A percentile compares a stretch with the other conserved stretches of the same genome.
Evolutionary conservation across 2,797 vertebrate genomes (phyloP).

Genomic region (Rhynchonycteris naso): DNA sequence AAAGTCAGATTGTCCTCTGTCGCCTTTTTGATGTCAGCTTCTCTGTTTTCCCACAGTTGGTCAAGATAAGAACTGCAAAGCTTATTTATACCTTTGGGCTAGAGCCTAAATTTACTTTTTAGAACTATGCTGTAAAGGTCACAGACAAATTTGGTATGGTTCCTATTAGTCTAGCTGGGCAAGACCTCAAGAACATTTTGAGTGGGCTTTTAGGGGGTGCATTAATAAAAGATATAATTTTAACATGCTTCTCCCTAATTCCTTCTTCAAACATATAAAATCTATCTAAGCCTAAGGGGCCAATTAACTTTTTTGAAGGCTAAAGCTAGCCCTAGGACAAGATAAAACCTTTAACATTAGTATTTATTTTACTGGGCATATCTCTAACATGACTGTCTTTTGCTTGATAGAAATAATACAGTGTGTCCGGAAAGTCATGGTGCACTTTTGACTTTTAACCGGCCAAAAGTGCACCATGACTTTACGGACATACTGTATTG

Average conservation of each 20-base stretch:
- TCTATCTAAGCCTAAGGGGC: not conserved
- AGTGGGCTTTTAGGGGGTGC: not conserved
- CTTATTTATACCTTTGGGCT: constrained; percentile 59
- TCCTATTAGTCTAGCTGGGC: not conserved
- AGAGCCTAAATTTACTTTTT: not conserved
- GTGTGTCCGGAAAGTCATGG: too few species aligned
- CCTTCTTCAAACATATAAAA: constrained; percentile 61
- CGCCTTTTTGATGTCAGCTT: constrained; percentile 37
- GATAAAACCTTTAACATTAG: constrained; percentile 29
- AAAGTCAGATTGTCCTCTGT: too few species aligned
- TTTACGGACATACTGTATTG: too few species aligned
- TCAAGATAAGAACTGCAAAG: constrained; percentile 55
- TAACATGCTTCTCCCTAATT: constrained; percentile 6
- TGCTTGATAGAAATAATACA: constrained; percentile 54
- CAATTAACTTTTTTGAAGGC: constrained; percentile 63
- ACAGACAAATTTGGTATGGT: not conserved
- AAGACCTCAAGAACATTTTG: not conserved
- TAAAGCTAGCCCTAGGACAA: constrained; percentile 11
- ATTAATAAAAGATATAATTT: constrained; percentile 26
- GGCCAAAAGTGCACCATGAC: too few species aligned
- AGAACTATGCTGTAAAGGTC: constrained; percentile 48
- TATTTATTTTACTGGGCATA: constrained; percentile 52
- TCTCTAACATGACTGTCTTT: constrained; percentile 29
- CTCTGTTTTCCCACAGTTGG: constrained; percentile 36
- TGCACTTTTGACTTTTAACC: too few species aligned